Percentiles rank a stretch among this genome's conserved stretches.
Conservation (phyloP, 2,888 invertebrate species). For the Sarcophaga variegata region DNA sequence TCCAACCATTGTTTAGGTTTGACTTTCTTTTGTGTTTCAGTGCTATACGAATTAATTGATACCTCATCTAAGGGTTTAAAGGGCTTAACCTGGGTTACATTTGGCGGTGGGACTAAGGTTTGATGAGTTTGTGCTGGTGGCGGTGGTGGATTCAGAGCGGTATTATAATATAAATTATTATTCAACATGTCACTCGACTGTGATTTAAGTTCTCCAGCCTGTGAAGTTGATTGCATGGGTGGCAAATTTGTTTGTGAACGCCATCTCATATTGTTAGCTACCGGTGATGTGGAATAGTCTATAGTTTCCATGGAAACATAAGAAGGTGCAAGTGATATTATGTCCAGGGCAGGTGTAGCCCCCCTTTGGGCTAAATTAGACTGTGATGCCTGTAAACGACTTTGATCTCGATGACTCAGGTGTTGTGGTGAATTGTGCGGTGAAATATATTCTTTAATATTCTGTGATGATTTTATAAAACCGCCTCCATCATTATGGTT, state of each 20-base stretch:
- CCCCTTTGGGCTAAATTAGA: slow-evolving; percentile 66
- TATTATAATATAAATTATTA: slow-evolving; percentile 67
- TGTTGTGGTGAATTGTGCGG: slow-evolving; percentile 76
- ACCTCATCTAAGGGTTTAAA: slow-evolving; percentile 77
- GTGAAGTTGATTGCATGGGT: slow-evolving; percentile 51
- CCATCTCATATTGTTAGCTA: slow-evolving; percentile 54
- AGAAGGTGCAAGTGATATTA: slow-evolving; percentile 78
- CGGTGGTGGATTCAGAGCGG: slow-evolving; percentile 63
- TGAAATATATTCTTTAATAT: slow-evolving; percentile 80
- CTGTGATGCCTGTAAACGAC: slow-evolving; percentile 59
- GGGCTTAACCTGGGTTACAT: slow-evolving; percentile 71
- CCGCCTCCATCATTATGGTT: slow-evolving; percentile 79
- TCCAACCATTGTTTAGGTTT: slow-evolving; percentile 82
- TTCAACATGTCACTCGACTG: slow-evolving; percentile 79
- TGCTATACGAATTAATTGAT: slow-evolving; percentile 78
- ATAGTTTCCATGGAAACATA: slow-evolving; percentile 75
- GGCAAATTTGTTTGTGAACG: slow-evolving; percentile 67
- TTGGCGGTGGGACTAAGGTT: slow-evolving; percentile 60
- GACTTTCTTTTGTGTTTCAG: slow-evolving; percentile 77
- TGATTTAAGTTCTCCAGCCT: slow-evolving; percentile 73
- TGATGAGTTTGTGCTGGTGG: slow-evolving; percentile 61
- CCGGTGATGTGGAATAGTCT: slow-evolving; percentile 71
- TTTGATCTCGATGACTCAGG: slow-evolving; percentile 45
- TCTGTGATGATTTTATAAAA: slow-evolving; percentile 80
- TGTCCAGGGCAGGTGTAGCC: slow-evolving; percentile 72